Evolutionary conservation across 1,140 invertebrate genomes (phyloP), one percentile per base, ranked within the genome.

Genomic region (Zeugodacus cucurbitae): DNA sequence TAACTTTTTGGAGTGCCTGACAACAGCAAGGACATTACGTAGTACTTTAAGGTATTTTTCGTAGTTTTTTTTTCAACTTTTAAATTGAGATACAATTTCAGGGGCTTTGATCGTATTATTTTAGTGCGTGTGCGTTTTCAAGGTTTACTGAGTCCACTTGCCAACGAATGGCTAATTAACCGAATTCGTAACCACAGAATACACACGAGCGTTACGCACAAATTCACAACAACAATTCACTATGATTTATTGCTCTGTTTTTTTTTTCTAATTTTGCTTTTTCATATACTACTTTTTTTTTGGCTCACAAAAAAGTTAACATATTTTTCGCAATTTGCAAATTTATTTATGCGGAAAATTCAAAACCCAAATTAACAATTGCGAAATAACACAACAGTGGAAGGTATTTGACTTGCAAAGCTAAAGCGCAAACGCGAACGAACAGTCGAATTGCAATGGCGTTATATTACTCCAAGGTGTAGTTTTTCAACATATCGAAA

Each of bases 311-410:
- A 70, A 78, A 3, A 48, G 64, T 74, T 70, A 26, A 5, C 37
- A 14, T 48, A 58, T 78, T 78, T 88, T 59, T 74, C 32, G 62
- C 6, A 20, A 88, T 41, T 82, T 59, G 67, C 8, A n/a, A 29
- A 10, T n/a, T 58, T 88, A 32, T 88, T 88, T 82, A 32, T 67
- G 11, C 14, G 22, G 22, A 59, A 26, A 54, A 26, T 87, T 87
- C 14, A 48, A 17, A 17, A 48, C n/a, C n/a, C n/a, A 14, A 48
- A 54, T 4, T 3, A 3, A n/a, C n/a, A 82, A 17, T 82, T 82
- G 11, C 74, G 41, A 26, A 44, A 54, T 48, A n/a, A 44, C 74
- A 41, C 74, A 7, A 26, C 74, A 82, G 41, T 82, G 22, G 10
- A 48, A 26, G 17, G 4, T 74, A 41, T 74, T 74, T 74, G 22